phyloP scores from a whole-genome alignment of 2,797 vertebrate species.

The Triplophysa yarkandensis region DNA sequence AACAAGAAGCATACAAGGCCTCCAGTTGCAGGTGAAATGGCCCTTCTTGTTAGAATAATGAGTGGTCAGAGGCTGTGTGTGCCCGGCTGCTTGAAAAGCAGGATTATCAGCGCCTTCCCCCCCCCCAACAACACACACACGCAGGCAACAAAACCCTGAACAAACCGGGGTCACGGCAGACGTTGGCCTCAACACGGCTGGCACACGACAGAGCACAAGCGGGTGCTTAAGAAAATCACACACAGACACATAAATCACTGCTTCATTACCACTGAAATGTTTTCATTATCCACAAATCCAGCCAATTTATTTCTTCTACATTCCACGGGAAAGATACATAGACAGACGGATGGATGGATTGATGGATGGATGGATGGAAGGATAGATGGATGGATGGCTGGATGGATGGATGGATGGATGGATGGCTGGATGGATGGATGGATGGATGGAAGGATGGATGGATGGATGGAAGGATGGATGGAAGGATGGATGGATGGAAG shows the following conservation, averaged over 20 bases:
- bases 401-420: too few relatives aligned
- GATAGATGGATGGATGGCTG: too few relatives aligned
- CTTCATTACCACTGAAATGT: constrained; percentile 47
- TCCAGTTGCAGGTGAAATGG: constrained; percentile 99
- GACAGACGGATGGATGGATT: too few relatives aligned
- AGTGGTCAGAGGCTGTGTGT: constrained; percentile 87
- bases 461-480: too few relatives aligned
- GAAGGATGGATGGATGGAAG: too few relatives aligned
- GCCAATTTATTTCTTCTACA: constrained; percentile 42
- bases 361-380: too few relatives aligned
- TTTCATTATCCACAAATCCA: constrained; percentile 24
- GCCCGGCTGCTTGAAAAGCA: constrained; percentile 72
- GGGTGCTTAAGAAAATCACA: constrained; percentile 39
- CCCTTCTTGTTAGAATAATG: constrained; percentile 99
- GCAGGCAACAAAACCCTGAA: constrained; percentile 34
- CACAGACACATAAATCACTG: constrained; percentile 34
- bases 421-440: too few relatives aligned
- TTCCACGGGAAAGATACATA: constrained; percentile 16
- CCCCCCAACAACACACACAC: constrained; percentile 32
- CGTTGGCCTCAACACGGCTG: constrained; percentile 47
- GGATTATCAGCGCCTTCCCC: constrained; percentile 63
- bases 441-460: too few relatives aligned
- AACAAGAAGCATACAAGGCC: constrained; percentile 72
- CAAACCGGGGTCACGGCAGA: constrained; percentile 57
- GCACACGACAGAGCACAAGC: constrained; percentile 57